Evolutionary conservation across 2,888 invertebrate species (phyloP).

Genomic region (Drosophila cognata): DNA sequence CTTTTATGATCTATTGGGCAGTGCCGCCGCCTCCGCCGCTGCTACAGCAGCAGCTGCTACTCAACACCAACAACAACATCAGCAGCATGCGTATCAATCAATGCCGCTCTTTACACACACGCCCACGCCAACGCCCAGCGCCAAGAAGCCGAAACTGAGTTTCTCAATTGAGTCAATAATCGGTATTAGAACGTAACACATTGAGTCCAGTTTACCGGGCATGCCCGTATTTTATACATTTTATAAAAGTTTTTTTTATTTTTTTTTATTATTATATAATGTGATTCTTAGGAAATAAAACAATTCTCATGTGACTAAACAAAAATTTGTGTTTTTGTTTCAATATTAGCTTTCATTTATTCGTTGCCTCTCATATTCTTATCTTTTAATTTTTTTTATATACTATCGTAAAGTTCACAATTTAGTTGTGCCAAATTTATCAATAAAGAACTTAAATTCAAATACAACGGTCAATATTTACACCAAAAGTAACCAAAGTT

Average conservation of each 20-base stretch:
- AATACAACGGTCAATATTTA: constrained; percentile 1
- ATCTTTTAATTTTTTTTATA: background rate
- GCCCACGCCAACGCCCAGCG: constrained; percentile 34
- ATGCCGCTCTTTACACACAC: constrained; percentile 47
- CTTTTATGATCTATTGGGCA: constrained; percentile 48
- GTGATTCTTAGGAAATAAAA: constrained; percentile 46
- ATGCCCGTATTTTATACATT: constrained; percentile 28
- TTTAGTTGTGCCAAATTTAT: background rate
- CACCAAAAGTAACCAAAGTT: background rate
- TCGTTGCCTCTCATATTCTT: background rate
- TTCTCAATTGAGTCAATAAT: constrained; percentile 90
- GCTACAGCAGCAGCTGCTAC: constrained; percentile 25
- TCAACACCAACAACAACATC: constrained; percentile 36
- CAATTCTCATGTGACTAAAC: background rate
- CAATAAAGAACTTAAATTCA: background rate
- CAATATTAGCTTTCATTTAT: background rate
- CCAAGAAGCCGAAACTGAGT: constrained; percentile 79
- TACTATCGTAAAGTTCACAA: background rate
- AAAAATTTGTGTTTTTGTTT: constrained; percentile 3
- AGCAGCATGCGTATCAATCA: constrained; percentile 52
- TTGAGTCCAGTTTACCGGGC: background rate
- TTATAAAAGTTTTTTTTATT: constrained; percentile 19
- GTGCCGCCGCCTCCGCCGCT: constrained; percentile 42
- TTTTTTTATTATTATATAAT: constrained; percentile 37
- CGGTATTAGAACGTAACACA: constrained; percentile 85